phyloP scores from a whole-genome alignment of 2,113 vertebrate species.

The Jaculus jaculus region DNA sequence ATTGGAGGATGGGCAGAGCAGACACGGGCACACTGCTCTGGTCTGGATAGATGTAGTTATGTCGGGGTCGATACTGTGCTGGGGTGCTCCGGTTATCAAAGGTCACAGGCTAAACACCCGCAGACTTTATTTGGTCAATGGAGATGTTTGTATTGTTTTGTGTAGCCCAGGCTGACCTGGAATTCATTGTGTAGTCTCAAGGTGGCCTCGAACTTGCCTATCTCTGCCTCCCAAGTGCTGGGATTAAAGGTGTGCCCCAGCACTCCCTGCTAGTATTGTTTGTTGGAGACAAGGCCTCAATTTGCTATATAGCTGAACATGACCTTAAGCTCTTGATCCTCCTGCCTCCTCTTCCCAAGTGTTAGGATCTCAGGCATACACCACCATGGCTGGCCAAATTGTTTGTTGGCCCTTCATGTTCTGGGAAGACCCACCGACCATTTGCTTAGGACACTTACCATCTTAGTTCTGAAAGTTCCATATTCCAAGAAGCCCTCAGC shows the following conservation, averaged over 20 bases:
- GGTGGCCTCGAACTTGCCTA: too few species aligned
- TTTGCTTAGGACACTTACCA: not conserved
- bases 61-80: not conserved
- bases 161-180: too few species aligned
- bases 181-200: too few species aligned
- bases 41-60: not conserved
- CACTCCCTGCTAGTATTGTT: not conserved
- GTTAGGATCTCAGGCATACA: not conserved
- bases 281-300: not conserved
- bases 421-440: not conserved
- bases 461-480: not conserved
- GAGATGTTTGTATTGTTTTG: not conserved
- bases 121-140: not conserved
- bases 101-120: not conserved
- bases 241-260: too few species aligned
- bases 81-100: not conserved
- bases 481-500: not conserved
- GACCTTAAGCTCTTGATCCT: too few species aligned
- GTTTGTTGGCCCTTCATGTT: not conserved
- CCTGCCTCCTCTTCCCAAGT: not conserved
- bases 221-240: too few species aligned
- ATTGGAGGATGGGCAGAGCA: not conserved
- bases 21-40: not conserved
- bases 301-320: too few species aligned
- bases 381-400: too few species aligned